A percentile compares a stretch with the other conserved stretches of the same genome.
Conservation (phyloP, 2,113 vertebrate species). For the Phylloscopus trochilus region DNA sequence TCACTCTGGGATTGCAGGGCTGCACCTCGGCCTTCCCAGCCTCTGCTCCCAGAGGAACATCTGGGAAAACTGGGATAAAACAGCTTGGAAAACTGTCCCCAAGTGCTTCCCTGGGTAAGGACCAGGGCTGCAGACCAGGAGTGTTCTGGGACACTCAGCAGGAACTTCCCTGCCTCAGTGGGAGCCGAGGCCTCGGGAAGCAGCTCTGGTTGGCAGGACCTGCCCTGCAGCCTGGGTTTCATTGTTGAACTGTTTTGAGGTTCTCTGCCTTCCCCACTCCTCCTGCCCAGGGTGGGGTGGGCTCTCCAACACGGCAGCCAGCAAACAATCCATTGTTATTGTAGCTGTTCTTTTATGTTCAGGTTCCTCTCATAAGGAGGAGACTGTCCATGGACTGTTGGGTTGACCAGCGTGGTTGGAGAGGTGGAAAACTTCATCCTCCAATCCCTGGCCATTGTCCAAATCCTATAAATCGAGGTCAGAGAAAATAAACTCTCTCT, state of each 20-base stretch:
- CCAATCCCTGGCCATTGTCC: too few relatives aligned
- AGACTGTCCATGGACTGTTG: too few relatives aligned
- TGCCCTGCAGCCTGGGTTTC: not conserved
- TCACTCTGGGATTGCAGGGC: not conserved
- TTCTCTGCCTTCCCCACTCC: not conserved
- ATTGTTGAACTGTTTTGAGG: fast-evolving
- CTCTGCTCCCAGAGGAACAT: not conserved
- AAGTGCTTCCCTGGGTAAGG: not conserved
- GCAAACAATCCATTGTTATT: too few relatives aligned
- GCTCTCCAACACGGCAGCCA: not conserved
- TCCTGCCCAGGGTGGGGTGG: not conserved
- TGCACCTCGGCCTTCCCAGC: not conserved
- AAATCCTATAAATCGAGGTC: too few relatives aligned
- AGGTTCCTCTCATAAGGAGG: too few relatives aligned
- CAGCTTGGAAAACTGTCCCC: not conserved
- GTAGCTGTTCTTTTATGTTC: too few relatives aligned
- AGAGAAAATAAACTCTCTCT: too few relatives aligned
- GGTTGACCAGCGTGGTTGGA: too few relatives aligned
- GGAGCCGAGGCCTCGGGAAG: not conserved
- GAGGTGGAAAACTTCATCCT: too few relatives aligned
- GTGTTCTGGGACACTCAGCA: not conserved
- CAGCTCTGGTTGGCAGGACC: fast-evolving
- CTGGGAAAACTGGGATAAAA: too few relatives aligned
- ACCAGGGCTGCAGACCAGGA: not conserved
- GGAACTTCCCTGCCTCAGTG: not conserved